Evolutionary conservation across 2,888 invertebrate genomes (phyloP), one percentile per base, ranked within the genome.

Genomic region (Lithodes maja): DNA sequence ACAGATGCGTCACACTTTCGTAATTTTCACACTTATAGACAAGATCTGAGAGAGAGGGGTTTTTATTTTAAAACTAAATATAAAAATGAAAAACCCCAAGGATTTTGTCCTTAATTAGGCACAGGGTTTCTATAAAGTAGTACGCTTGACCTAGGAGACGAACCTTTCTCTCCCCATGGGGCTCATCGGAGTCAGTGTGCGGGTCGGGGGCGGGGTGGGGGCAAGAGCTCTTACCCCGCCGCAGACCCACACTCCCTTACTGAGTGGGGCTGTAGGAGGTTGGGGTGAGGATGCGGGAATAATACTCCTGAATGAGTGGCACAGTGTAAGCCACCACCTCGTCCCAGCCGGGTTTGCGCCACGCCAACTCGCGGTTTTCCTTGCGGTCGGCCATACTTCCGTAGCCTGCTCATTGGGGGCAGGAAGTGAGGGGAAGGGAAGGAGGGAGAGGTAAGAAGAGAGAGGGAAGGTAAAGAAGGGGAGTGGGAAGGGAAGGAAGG

Each of bases 281-380:
- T 54, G 99, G 99, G 92, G 96, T 96, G 93, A 99, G 95, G 93
- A 99, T 97, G 92, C 98, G 96, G 93, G 98, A 98, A 94, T 99
- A 97, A 98, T 99, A 99, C 94, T 99, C 98, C 91, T 97, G 95
- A 93, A 99, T 99, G 92, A 99, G 95, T 33, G 99, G 99, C 91
- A 99, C 99, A 77, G 99, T 99, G 94, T 99, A 98, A 0, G 99
- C 98, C n/a, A 99, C 99, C 94, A 99, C 99, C 93, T 98, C 98
- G 94, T 99, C 99, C 99, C 99, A 99, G 89, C 99, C 99, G 0
- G 99, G 99, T 92, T 98, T 97, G 92, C 98, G 96, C 99, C 99
- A 99, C 2, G 99, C 99, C 92, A 97, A 96, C 94, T 99, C 99
- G 92, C 99, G 96, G 0, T 98, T 98, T 94, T 98, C 98, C 93